Evolutionary conservation across 2,888 invertebrate genomes (phyloP).

Genomic region (Cephus pulcher): DNA sequence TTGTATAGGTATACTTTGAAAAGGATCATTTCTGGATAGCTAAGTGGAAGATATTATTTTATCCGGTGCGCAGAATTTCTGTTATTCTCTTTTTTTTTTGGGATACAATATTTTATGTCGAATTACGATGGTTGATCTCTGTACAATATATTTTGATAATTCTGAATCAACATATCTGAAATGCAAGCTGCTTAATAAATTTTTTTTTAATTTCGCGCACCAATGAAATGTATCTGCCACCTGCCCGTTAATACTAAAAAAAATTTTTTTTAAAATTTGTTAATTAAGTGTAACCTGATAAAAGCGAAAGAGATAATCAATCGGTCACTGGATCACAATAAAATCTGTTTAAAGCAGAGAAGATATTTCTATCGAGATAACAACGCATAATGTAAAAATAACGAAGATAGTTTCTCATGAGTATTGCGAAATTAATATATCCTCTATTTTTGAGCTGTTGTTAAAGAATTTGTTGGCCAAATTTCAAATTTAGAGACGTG

Average conservation of each 20-base stretch:
- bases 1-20: conserved; percentile 27
- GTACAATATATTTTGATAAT: not conserved
- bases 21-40: conserved; percentile 9
- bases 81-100: not conserved
- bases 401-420: not conserved
- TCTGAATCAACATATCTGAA: not conserved
- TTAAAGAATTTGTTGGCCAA: not conserved
- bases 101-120: not conserved
- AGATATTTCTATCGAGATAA: not conserved
- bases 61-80: not conserved
- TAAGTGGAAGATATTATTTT: not conserved
- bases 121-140: not conserved
- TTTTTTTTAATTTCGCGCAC: not conserved
- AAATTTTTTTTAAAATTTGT: not conserved
- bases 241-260: not conserved
- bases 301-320: not conserved
- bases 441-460: not conserved
- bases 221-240: not conserved
- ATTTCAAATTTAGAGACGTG: not conserved
- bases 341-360: not conserved
- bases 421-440: not conserved
- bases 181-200: not conserved
- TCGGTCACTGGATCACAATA: not conserved
- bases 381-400: not conserved
- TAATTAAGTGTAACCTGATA: not conserved